phyloP scores from a whole-genome alignment of 2,113 vertebrate genomes.

The Trichechus manatus region DNA sequence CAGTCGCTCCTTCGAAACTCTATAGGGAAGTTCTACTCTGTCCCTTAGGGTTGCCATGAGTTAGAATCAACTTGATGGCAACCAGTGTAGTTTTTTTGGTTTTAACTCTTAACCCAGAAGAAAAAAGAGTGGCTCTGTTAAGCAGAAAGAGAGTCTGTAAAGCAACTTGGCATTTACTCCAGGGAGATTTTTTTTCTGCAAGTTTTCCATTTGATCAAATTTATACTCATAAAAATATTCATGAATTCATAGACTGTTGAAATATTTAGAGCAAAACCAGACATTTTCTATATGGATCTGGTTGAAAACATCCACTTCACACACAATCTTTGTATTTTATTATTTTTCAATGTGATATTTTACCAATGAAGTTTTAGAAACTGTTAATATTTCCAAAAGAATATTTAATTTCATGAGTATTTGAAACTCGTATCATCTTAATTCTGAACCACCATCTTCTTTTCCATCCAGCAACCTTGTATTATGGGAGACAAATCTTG shows the following conservation, averaged over 20 bases:
- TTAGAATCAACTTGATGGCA: no score
- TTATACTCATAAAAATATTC: constrained; percentile 13
- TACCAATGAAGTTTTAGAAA: not conserved
- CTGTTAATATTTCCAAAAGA: not conserved
- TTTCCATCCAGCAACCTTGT: not conserved
- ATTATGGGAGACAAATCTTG: not conserved
- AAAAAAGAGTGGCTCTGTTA: not conserved
- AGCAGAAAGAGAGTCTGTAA: not conserved
- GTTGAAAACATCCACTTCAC: not conserved
- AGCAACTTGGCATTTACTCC: not conserved
- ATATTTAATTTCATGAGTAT: not conserved
- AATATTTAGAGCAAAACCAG: not conserved
- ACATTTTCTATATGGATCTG: not conserved
- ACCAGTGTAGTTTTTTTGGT: no score
- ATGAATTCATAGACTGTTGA: not conserved
- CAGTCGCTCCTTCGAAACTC: no score
- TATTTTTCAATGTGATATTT: constrained; percentile 4
- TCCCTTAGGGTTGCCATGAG: no score
- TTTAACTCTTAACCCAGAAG: not conserved
- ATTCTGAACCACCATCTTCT: not conserved
- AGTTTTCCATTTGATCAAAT: not conserved
- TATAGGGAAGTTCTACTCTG: no score
- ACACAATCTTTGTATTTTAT: not conserved
- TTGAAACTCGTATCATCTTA: not conserved
- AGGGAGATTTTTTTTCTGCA: not conserved